Conservation (phyloP, 2,113 vertebrate species). For the Podiceps cristatus region DNA sequence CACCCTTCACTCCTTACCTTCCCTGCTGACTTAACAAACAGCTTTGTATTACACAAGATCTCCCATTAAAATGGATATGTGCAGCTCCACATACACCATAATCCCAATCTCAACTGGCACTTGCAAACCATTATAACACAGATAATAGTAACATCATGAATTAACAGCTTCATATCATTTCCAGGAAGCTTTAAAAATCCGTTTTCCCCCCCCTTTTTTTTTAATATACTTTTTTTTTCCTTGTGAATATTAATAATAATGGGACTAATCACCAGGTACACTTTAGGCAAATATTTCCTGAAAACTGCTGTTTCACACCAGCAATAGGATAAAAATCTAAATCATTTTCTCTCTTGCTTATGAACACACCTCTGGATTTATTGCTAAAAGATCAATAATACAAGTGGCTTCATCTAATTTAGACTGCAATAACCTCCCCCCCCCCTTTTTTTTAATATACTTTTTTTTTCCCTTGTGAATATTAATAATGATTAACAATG, state of each 20-base stretch:
- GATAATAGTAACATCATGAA: background rate
- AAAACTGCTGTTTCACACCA: background rate
- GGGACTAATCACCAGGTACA: background rate
- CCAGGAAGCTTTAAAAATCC: background rate
- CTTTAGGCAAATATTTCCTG: background rate
- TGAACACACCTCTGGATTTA: constrained; percentile 3
- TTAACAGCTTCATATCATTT: background rate
- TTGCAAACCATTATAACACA: background rate
- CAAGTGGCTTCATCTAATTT: background rate
- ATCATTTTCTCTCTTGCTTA: background rate
- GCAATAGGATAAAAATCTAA: background rate
- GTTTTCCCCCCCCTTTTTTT: background rate
- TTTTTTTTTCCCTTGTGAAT: background rate
- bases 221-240: background rate
- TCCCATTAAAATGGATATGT: background rate
- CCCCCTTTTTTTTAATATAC: background rate
- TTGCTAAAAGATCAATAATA: background rate
- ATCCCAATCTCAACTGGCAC: background rate
- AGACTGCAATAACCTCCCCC: background rate
- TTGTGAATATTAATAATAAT: background rate
- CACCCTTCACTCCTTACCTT: background rate
- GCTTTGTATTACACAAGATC: background rate
- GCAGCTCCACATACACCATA: background rate
- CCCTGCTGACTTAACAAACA: background rate
- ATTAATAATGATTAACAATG: background rate